Conservation (phyloP, 2,113 vertebrate genomes). For the Chascanopsetta lugubris region DNA sequence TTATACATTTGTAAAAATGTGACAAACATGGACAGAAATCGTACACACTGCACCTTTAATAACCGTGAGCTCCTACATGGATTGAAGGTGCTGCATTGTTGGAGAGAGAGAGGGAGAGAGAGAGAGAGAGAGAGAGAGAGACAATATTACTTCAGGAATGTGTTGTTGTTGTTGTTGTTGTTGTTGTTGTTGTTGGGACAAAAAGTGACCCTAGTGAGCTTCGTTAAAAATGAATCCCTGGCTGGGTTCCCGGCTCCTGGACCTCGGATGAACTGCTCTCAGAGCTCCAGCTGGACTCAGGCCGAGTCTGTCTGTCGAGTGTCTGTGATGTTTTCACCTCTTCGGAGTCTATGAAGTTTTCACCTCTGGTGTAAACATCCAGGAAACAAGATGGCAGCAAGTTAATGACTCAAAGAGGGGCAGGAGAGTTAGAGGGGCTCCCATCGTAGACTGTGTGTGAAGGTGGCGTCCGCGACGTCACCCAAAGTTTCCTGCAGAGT, state of each 20-base stretch:
- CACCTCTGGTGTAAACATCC: neutral
- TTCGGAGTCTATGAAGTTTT: neutral
- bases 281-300: slow-evolving; percentile 17
- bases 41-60: too few relatives aligned
- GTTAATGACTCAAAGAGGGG: neutral
- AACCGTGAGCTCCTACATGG: too few relatives aligned
- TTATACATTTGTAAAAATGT: too few relatives aligned
- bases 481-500: too few relatives aligned
- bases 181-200: slow-evolving; percentile 13
- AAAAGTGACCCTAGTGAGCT: slow-evolving; percentile 14
- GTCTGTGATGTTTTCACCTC: slow-evolving; percentile 8
- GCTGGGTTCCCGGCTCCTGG: slow-evolving; percentile 21
- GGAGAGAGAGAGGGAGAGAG: neutral
- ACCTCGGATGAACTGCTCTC: slow-evolving; percentile 27
- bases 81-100: neutral
- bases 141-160: slow-evolving; percentile 8
- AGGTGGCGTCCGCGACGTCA: too few relatives aligned
- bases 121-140: neutral
- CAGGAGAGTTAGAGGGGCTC: neutral
- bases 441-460: too few relatives aligned
- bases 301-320: slow-evolving; percentile 13
- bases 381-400: neutral
- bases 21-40: too few relatives aligned
- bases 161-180: too few relatives aligned
- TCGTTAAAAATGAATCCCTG: slow-evolving; percentile 30